Base-by-base conservation (phyloP, 1,140 invertebrate genomes). In the Platyscapa corneri region DNA sequence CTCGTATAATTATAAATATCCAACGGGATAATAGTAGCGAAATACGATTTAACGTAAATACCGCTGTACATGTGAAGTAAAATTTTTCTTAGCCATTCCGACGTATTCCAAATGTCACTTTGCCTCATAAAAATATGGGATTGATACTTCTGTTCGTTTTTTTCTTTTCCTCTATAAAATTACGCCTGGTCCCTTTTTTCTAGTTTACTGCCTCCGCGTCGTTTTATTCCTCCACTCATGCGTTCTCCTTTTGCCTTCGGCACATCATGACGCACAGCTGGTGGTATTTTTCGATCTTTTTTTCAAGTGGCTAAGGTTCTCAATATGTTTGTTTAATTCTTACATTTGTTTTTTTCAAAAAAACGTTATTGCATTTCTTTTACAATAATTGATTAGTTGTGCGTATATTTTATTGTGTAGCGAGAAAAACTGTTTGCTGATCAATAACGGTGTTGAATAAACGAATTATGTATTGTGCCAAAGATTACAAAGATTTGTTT, bases 51-150 rank as follows among this genome's bases (percentile, higher is more conserved):
- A 72, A 39, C 6, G 20, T n/a, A 14, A 42, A 23, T 74, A 42
- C 23, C 39, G 18, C 27, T 32, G 70, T 32, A n/a, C 23, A 39
- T 12, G 18, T 12, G 23, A 10, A 20, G 20, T 42, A 42, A 74
- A 32, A 7, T 37, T 20, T 32, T 14, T 67, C 12, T 34, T 34
- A 34, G 32, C 10, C 32, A 32, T 67, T 32, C 0, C 37, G 12
- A 39, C 70, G 37, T 74, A 74, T 74, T 74, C 37, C 20, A 42
- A 74, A 42, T 27, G 70, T 42, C 27, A 42, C 20, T 42, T 74
- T 20, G n/a, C 8, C 67, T 74, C 70, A 74, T 74, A 42, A 74
- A 74, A 74, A 74, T 74, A 74, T 74, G 20, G 70, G 12, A 74
- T 74, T 74, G 20, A 74, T 74, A 74, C 37, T 74, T 42, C 23